Evolutionary conservation across 2,113 vertebrate genomes (phyloP).

Genomic region (Brienomyrus longianalis): DNA sequence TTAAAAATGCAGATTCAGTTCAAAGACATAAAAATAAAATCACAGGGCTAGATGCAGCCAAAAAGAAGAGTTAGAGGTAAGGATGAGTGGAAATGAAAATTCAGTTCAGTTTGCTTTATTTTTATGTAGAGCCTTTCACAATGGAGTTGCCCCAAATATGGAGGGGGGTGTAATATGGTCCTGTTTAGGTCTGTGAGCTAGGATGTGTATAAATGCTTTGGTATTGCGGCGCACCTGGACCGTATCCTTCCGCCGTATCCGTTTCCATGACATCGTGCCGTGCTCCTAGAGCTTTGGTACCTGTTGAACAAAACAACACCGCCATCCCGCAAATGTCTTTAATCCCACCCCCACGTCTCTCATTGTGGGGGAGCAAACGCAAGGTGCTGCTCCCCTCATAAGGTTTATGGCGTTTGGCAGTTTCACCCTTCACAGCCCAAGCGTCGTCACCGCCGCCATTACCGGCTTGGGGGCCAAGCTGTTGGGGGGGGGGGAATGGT

Average conservation of each 20-base stretch:
- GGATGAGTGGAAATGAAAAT: not conserved
- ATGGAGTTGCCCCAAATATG: not conserved
- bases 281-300: not conserved
- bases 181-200: not conserved
- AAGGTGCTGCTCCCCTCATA: not conserved
- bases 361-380: not conserved
- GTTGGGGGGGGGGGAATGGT: not conserved
- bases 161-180: not conserved
- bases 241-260: not conserved
- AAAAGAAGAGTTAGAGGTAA: not conserved
- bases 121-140: not conserved
- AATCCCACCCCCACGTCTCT: not conserved
- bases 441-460: not conserved
- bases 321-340: not conserved
- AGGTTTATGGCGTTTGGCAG: not conserved
- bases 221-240: not conserved
- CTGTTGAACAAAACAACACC: not conserved
- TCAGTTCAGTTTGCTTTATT: not conserved
- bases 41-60: not conserved
- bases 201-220: not conserved
- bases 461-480: not conserved
- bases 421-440: not conserved
- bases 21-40: not conserved
- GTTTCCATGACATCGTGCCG: not conserved
- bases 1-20: not conserved